Evolutionary conservation across 1,140 invertebrate genomes (phyloP).

Genomic region (Drosophila prosaltans): DNA sequence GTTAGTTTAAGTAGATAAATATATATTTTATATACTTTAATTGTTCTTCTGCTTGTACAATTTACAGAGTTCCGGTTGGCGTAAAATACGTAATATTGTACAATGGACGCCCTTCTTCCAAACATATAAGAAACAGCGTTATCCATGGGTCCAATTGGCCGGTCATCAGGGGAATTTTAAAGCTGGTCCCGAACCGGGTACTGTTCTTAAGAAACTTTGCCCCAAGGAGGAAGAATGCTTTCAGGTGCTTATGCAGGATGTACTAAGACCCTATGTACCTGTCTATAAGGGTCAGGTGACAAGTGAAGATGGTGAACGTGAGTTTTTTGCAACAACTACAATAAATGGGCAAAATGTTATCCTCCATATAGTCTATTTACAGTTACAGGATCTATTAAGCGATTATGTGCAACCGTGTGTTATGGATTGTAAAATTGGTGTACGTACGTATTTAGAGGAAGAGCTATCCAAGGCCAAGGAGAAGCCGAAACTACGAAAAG

Average conservation of each 20-base stretch:
- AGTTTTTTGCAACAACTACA: constrained; percentile 73
- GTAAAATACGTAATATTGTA: constrained; percentile 95
- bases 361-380: constrained; percentile 87
- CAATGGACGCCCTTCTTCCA: constrained; percentile 98
- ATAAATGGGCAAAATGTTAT: neutral
- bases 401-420: constrained; percentile 96
- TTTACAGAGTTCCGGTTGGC: constrained; percentile 94
- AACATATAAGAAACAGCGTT: constrained; percentile 96
- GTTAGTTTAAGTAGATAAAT: no score
- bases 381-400: constrained; percentile 95
- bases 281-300: constrained; percentile 93
- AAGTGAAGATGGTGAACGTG: constrained; percentile 91
- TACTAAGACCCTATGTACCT: constrained; percentile 93
- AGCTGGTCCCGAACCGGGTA: constrained; percentile 94
- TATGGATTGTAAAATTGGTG: constrained; percentile 98
- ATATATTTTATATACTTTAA: no score
- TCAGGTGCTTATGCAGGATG: constrained; percentile 93
- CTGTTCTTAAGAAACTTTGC: constrained; percentile 96
- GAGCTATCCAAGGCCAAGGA: constrained; percentile 97
- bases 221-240: constrained; percentile 95
- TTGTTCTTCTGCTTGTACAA: no score
- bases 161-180: constrained; percentile 98
- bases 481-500: constrained; percentile 96
- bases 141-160: constrained; percentile 97
- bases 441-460: constrained; percentile 96